phyloP scores from a whole-genome alignment of 2,888 invertebrate species.

The Noctua fimbriata region DNA sequence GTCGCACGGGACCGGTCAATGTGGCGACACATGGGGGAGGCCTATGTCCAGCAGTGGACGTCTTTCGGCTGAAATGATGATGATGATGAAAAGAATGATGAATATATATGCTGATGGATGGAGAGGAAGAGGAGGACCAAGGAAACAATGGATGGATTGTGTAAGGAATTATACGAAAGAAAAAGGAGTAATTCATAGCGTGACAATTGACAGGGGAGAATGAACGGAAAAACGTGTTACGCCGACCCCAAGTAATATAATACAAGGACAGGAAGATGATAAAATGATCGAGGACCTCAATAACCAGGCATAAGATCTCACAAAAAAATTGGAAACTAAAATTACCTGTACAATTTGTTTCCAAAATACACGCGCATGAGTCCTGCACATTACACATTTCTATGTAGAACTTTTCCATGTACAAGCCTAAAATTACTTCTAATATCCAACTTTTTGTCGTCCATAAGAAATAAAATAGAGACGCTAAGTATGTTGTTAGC shows the following conservation, averaged over 20 bases:
- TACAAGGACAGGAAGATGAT: neutral
- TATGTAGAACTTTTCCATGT: conserved; percentile 1
- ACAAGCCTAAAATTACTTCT: neutral
- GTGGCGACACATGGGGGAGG: no score
- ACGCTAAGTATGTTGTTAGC: neutral
- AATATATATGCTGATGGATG: no score
- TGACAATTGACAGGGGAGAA: no score
- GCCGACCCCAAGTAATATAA: neutral
- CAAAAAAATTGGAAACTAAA: neutral
- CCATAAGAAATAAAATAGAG: neutral
- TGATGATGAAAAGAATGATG: no score
- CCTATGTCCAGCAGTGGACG: no score
- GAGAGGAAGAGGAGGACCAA: neutral
- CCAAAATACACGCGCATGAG: neutral
- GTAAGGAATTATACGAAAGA: neutral
- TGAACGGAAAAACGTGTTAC: no score
- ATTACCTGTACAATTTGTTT: neutral
- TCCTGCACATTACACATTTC: neutral
- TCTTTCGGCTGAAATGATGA: no score
- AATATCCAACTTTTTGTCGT: neutral
- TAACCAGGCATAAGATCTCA: neutral
- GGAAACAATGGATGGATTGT: neutral
- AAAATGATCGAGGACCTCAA: neutral
- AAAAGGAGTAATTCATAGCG: no score
- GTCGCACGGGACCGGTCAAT: no score